Evolutionary conservation across 1,140 invertebrate genomes (phyloP), one percentile per base, ranked within the genome.

Genomic region (Nebria ingens): DNA sequence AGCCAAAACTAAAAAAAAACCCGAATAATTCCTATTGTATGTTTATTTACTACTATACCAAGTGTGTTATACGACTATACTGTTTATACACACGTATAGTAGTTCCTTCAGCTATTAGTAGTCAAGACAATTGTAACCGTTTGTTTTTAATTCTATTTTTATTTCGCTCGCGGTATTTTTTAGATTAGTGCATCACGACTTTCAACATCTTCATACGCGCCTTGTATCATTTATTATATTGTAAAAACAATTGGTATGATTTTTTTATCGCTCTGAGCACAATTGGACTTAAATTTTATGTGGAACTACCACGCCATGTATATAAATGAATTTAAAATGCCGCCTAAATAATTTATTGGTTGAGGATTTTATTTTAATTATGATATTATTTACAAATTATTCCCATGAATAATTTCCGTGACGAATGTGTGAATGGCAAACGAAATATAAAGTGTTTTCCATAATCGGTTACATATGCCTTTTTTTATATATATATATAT

Each of bases 171-270:
- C 3, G 40, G 40, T 11, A 12, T 17, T 4, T 17, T 12, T 45
- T 45, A 12, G 25, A 45, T 45, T 45, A 45, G 40, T 11, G 17
- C 40, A 45, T 45, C 40, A 45, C 6, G 40, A 17, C 9, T 45
- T 45, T 17, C 9, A 45, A 45, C 17, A 17, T 45, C 40, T 45
- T 45, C 15, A 45, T 45, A 45, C 17, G 17, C 9, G 15, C n/a
- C n/a, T n/a, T n/a, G n/a, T n/a, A n/a, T 45, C 6, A 9, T 12
- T 45, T 45, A 12, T 9, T 45, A 17, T 11, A 45, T 45, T 45
- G 40, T 45, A 45, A 12, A 45, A 45, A 45, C 40, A 45, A 45
- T 45, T 45, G 40, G 3, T 45, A 45, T 17, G 3, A 17, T 45
- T 45, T 3, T 4, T 45, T 11, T 45, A 3, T 11, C 6, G 40